These are phyloP conservation scores for Ephydatia muelleri DNA, from an alignment of 37 sponge, comb jelly and placozoan genomes.

Conservation along the genomic window DNA sequence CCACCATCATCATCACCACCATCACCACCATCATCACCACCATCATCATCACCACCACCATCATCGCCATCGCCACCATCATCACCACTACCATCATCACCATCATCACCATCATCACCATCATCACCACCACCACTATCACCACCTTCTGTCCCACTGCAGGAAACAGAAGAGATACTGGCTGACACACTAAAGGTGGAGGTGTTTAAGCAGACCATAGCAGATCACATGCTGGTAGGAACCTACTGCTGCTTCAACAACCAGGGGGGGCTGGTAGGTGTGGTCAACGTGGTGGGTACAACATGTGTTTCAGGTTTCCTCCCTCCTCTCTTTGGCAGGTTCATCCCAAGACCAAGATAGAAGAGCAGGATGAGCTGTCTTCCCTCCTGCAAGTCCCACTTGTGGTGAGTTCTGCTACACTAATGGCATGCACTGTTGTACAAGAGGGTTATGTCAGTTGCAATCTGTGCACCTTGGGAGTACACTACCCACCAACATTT, in stretches of 20 bases:
- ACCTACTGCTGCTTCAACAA: constrained; percentile 94
- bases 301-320: neutral
- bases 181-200: constrained; percentile 92
- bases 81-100: neutral
- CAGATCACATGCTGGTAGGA: constrained; percentile 93
- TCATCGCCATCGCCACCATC: neutral
- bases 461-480: too few relatives aligned
- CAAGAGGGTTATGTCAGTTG: too few relatives aligned
- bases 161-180: constrained; percentile 98
- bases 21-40: too few relatives aligned
- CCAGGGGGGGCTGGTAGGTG: constrained; percentile 92
- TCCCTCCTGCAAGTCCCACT: constrained; percentile 99
- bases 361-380: constrained; percentile 96
- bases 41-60: neutral
- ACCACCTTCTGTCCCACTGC: neutral
- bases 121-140: too few relatives aligned
- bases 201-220: constrained; percentile 97
- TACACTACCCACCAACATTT: too few relatives aligned
- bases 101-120: too few relatives aligned
- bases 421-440: neutral
- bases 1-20: too few relatives aligned
- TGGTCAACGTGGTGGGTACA: neutral
- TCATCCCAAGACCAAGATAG: constrained; percentile 92
- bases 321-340: constrained; percentile 34
- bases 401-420: constrained; percentile 57